Conservation (phyloP, 2,888 invertebrate genomes). For the Eristalinus aeneus region DNA sequence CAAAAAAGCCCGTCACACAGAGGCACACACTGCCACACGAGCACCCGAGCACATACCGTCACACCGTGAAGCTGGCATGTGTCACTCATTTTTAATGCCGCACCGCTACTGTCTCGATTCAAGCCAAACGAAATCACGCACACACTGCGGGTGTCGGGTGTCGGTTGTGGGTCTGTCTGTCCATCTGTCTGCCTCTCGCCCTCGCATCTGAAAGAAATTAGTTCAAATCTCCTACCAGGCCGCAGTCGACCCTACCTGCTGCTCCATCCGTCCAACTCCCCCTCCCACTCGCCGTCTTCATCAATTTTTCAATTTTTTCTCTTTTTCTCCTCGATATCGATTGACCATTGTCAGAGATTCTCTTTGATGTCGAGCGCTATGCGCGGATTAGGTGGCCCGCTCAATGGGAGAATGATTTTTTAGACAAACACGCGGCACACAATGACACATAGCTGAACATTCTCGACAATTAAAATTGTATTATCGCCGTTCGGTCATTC, state of each 20-base stretch:
- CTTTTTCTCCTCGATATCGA: conserved; percentile 40
- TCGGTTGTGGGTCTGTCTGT: background rate
- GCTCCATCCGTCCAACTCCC: background rate
- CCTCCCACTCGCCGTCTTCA: background rate
- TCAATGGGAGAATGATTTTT: conserved; percentile 49
- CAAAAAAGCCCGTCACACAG: background rate
- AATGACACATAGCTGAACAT: conserved; percentile 36
- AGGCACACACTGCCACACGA: too few species aligned
- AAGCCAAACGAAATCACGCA: conserved; percentile 13
- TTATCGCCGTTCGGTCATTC: conserved; percentile 12
- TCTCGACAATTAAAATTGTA: conserved; percentile 56
- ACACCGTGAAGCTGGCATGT: conserved; percentile 34
- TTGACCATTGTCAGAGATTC: conserved; percentile 52
- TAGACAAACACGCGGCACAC: conserved; percentile 42
- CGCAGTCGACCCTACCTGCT: background rate
- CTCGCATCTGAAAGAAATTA: conserved; percentile 38
- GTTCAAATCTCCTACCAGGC: conserved; percentile 41
- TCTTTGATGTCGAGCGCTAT: conserved; percentile 55
- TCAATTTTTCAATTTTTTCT: conserved; percentile 8
- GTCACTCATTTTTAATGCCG: conserved; percentile 48
- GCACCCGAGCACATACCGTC: background rate
- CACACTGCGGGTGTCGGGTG: background rate
- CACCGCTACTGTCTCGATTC: conserved; percentile 52
- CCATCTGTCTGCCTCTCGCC: background rate
- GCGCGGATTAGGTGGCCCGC: conserved; percentile 36